phyloP scores from a whole-genome alignment of 2,888 invertebrate species.

The Caenorhabditis sp. region DNA sequence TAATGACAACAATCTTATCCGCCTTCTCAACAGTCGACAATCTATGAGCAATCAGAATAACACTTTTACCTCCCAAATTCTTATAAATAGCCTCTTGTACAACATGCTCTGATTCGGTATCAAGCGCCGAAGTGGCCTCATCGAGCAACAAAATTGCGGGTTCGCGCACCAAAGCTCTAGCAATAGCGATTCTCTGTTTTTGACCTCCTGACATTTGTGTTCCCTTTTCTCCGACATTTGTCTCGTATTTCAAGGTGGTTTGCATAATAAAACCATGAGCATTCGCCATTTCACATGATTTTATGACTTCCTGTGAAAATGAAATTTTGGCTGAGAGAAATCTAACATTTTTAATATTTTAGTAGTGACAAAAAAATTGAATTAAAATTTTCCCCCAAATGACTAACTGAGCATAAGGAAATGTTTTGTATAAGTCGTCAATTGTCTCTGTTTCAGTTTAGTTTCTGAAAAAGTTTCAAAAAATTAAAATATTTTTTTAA shows the following conservation, averaged over 20 bases:
- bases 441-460: too few relatives aligned
- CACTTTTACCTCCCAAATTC: constrained; percentile 71
- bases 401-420: too few relatives aligned
- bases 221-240: constrained; percentile 73
- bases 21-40: constrained; percentile 74
- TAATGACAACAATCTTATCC: constrained; percentile 67
- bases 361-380: too few relatives aligned
- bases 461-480: too few relatives aligned
- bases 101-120: constrained; percentile 64
- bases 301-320: constrained; percentile 54
- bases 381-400: too few relatives aligned
- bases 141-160: constrained; percentile 72
- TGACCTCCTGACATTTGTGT: constrained; percentile 73
- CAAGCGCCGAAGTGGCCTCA: constrained; percentile 61
- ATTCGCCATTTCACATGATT: constrained; percentile 72
- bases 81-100: constrained; percentile 73
- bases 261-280: constrained; percentile 73
- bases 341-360: too few relatives aligned
- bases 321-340: too few relatives aligned
- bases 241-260: constrained; percentile 72
- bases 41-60: constrained; percentile 74
- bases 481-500: too few relatives aligned
- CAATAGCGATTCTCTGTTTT: constrained; percentile 74
- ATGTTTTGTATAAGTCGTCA: too few relatives aligned
- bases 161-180: constrained; percentile 73